Percentiles rank a stretch among this genome's conserved stretches.
Evolutionary conservation across 2,797 vertebrate genomes (phyloP).

Genomic region (Propithecus deckenii): DNA sequence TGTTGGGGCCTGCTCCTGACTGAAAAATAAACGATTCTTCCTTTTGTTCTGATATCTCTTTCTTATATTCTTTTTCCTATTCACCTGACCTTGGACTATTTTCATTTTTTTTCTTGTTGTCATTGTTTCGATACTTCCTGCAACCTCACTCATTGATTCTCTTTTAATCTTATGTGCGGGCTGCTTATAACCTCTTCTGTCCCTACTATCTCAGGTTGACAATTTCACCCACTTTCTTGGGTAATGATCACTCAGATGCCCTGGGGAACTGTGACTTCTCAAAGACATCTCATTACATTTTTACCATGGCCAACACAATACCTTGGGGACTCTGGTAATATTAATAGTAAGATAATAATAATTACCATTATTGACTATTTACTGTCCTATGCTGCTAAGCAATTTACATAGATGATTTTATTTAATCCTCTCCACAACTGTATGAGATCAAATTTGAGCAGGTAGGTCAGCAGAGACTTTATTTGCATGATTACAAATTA

Average conservation of each 20-base stretch:
- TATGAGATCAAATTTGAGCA: conserved; percentile 1
- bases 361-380: conserved; percentile 37
- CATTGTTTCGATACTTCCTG: conserved; percentile 29
- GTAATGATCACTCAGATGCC: conserved; percentile 33
- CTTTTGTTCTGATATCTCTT: not conserved
- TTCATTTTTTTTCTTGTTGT: not conserved
- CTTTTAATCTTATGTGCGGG: not conserved
- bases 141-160: not conserved
- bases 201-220: not conserved
- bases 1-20: not conserved
- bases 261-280: conserved; percentile 20
- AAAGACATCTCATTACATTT: conserved; percentile 49
- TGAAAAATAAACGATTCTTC: not conserved
- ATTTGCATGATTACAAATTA: conserved; percentile 3
- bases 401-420: conserved; percentile 35
- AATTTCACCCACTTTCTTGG: conserved; percentile 21
- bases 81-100: not conserved
- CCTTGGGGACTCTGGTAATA: not conserved
- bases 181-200: not conserved
- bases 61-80: not conserved
- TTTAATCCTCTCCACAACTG: not conserved
- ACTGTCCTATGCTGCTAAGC: not conserved
- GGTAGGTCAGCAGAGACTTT: conserved; percentile 11
- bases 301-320: not conserved
- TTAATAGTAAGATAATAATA: conserved; percentile 46